phyloP scores from a whole-genome alignment of 2,797 vertebrate species.

The Chiloscyllium punctatum region DNA sequence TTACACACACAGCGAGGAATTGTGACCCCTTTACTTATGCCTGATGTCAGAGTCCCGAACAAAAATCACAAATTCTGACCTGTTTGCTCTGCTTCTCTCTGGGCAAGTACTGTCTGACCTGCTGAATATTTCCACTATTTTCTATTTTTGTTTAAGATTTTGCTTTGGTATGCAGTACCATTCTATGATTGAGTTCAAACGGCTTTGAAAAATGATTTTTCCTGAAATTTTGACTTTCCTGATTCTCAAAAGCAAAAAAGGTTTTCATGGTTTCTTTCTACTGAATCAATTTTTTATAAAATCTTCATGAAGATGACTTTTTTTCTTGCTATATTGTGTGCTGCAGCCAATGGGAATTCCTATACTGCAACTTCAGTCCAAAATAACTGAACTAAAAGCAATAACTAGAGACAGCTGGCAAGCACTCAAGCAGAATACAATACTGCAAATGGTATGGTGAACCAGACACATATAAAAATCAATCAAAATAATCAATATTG shows the following conservation, averaged over 20 bases:
- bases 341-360: background rate
- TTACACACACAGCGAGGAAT: background rate
- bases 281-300: too few species aligned
- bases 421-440: background rate
- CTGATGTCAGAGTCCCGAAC: background rate
- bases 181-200: background rate
- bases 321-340: background rate
- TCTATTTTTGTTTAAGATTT: background rate
- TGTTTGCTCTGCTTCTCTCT: too few species aligned
- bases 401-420: background rate
- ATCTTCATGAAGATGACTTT: too few species aligned
- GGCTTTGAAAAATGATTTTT: background rate
- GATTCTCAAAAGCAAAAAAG: background rate
- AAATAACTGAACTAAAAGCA: background rate
- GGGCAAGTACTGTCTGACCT: background rate
- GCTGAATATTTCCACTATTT: background rate
- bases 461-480: background rate
- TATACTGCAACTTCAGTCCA: background rate
- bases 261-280: background rate
- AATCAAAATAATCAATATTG: background rate
- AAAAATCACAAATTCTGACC: too few species aligned
- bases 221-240: background rate
- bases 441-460: background rate
- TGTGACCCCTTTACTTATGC: background rate
- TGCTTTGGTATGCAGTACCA: background rate